phyloP scores from a whole-genome alignment of 2,888 invertebrate genomes.

The Candidula unifasciata region DNA sequence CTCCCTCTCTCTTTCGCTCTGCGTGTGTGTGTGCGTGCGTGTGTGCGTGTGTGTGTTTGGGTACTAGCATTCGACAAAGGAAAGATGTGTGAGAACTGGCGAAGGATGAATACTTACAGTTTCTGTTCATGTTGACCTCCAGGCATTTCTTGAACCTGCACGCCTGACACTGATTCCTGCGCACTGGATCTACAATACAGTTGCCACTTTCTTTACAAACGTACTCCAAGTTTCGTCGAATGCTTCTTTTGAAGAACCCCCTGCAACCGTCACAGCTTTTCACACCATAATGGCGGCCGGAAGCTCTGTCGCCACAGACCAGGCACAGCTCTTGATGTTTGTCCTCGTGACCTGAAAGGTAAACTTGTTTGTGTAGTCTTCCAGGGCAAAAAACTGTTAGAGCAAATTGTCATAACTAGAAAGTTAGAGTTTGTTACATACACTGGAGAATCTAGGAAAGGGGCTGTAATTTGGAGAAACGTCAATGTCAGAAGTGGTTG shows the following conservation, averaged over 20 bases:
- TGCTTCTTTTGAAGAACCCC: conserved; percentile 95
- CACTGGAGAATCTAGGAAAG: too few species aligned
- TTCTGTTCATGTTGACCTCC: conserved; percentile 93
- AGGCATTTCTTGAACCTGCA: conserved; percentile 94
- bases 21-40: neutral
- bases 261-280: conserved; percentile 82
- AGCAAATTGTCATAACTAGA: too few species aligned
- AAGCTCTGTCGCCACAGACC: conserved; percentile 79
- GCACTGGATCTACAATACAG: conserved; percentile 93
- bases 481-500: too few species aligned
- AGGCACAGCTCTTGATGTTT: conserved; percentile 79
- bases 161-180: conserved; percentile 95
- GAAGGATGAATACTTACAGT: conserved; percentile 83
- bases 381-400: too few species aligned
- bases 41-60: neutral
- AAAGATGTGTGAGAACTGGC: neutral
- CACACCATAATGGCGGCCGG: conserved; percentile 79
- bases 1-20: neutral
- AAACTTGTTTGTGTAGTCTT: too few species aligned
- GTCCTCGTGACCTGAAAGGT: conserved; percentile 27
- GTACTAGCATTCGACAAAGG: neutral
- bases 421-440: too few species aligned
- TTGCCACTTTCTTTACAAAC: conserved; percentile 92
- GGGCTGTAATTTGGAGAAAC: too few species aligned
- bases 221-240: conserved; percentile 88